phyloP scores from a whole-genome alignment of 2,797 vertebrate genomes.

The Enteromius paludinosus region DNA sequence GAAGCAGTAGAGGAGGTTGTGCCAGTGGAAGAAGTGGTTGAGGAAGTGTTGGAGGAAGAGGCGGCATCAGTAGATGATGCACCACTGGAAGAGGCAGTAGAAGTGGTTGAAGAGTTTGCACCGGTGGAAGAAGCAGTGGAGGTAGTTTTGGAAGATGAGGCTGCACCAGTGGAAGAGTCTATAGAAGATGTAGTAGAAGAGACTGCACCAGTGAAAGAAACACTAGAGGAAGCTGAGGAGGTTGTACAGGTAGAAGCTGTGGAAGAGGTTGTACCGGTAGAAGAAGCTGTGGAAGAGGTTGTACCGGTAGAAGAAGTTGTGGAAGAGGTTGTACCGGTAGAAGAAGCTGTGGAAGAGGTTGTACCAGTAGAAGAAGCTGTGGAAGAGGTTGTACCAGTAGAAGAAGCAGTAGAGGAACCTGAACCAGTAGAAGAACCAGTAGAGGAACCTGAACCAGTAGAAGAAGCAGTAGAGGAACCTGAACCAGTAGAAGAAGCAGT shows the following conservation, averaged over 20 bases:
- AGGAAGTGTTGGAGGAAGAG: neutral
- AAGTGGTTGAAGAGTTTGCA: slow-evolving; percentile 13
- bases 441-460: slow-evolving; percentile 19
- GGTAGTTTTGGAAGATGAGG: neutral
- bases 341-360: neutral
- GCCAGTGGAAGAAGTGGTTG: slow-evolving; percentile 19
- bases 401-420: slow-evolving; percentile 20
- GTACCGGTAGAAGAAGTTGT: slow-evolving; percentile 1
- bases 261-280: neutral
- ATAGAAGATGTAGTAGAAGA: slow-evolving; percentile 25
- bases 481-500: slow-evolving; percentile 29
- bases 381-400: neutral
- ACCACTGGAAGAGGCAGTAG: neutral
- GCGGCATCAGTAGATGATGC: neutral
- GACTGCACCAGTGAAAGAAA: slow-evolving; percentile 13
- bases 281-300: slow-evolving; percentile 16
- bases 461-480: slow-evolving; percentile 12
- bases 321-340: neutral
- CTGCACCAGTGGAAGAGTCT: slow-evolving; percentile 22
- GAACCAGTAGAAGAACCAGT: neutral
- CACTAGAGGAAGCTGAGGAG: slow-evolving; percentile 23
- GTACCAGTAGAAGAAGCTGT: slow-evolving; percentile 19
- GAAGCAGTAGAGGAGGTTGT: slow-evolving; percentile 7
- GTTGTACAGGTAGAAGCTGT: slow-evolving; percentile 5
- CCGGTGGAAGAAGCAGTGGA: slow-evolving; percentile 22